These are phyloP conservation scores for Agrochola lota DNA, from an alignment of 2,888 invertebrate genomes.

Conservation along the genomic window DNA sequence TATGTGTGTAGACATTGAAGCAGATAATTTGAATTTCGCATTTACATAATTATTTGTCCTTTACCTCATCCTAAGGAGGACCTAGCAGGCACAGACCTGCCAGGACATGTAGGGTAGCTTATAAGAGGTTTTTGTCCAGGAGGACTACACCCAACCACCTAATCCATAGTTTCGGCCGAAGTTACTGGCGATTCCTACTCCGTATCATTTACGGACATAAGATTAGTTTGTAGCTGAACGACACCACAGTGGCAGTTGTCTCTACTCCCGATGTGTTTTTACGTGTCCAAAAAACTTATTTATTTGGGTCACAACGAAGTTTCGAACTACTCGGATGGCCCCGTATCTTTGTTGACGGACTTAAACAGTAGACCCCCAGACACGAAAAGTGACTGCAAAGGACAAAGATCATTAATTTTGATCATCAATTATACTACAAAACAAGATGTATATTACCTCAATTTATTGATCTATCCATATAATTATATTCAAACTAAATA, in stretches of 20 bases:
- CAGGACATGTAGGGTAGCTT: background rate
- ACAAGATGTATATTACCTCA: constrained; percentile 2
- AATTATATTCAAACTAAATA: constrained; percentile 40
- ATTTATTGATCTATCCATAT: constrained; percentile 7
- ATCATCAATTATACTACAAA: background rate
- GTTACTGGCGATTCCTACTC: no score
- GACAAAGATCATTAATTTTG: no score
- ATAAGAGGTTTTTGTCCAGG: background rate
- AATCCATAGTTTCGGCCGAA: no score
- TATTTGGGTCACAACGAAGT: no score
- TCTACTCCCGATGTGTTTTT: no score
- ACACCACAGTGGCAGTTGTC: no score
- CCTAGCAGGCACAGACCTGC: background rate
- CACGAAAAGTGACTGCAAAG: background rate
- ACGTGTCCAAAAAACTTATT: no score
- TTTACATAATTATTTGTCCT: background rate
- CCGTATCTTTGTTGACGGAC: no score
- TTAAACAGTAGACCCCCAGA: background rate
- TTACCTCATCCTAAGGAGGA: background rate
- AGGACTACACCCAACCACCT: no score
- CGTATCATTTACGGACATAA: no score
- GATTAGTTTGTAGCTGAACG: no score
- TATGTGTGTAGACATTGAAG: background rate
- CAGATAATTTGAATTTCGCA: background rate
- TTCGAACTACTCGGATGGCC: no score